A percentile compares a stretch with the other conserved stretches of the same genome.
These are phyloP conservation scores for Myripristis murdjan DNA, from an alignment of 2,797 vertebrate genomes.

Conservation along the genomic window DNA sequence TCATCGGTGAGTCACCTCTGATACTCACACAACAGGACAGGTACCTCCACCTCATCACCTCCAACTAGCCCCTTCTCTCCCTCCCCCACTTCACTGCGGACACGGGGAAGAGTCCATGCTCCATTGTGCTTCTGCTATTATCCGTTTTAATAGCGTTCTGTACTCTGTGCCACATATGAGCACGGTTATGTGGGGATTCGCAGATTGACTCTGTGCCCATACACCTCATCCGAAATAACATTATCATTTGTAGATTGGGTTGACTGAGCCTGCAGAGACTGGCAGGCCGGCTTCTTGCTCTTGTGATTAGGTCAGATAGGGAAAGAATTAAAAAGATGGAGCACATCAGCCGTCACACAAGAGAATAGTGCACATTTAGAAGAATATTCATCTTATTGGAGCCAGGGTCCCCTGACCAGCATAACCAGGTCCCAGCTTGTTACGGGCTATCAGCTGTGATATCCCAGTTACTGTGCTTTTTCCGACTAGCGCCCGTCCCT, in stretches of 20 bases:
- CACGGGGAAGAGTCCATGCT: slow-evolving; percentile 38
- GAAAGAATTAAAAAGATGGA: slow-evolving; percentile 72
- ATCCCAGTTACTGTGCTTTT: slow-evolving; percentile 53
- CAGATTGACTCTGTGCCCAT: slow-evolving; percentile 66
- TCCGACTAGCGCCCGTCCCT: slow-evolving; percentile 48
- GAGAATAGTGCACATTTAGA: slow-evolving; percentile 49
- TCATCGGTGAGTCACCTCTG: slow-evolving; percentile 90
- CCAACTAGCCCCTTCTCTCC: slow-evolving; percentile 5
- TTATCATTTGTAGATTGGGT: slow-evolving; percentile 74
- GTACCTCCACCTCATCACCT: slow-evolving; percentile 10
- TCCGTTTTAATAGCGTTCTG: slow-evolving; percentile 62
- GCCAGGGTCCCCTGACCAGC: slow-evolving; percentile 55
- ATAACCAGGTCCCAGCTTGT: slow-evolving; percentile 58
- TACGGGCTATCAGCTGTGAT: slow-evolving; percentile 44
- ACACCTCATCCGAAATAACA: slow-evolving; percentile 68
- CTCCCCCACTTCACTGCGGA: slow-evolving; percentile 36
- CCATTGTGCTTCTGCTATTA: slow-evolving; percentile 46
- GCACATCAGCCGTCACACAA: slow-evolving; percentile 58
- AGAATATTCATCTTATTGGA: slow-evolving; percentile 63
- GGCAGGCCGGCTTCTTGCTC: slow-evolving; percentile 50
- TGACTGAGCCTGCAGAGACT: slow-evolving; percentile 62
- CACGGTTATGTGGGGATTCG: slow-evolving; percentile 50
- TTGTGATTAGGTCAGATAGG: slow-evolving; percentile 64
- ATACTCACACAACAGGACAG: slow-evolving; percentile 9
- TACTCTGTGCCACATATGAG: slow-evolving; percentile 39